phyloP scores from a whole-genome alignment of 35 echinoderm and acorn worm genomes.

The Eucidaris tribuloides region DNA sequence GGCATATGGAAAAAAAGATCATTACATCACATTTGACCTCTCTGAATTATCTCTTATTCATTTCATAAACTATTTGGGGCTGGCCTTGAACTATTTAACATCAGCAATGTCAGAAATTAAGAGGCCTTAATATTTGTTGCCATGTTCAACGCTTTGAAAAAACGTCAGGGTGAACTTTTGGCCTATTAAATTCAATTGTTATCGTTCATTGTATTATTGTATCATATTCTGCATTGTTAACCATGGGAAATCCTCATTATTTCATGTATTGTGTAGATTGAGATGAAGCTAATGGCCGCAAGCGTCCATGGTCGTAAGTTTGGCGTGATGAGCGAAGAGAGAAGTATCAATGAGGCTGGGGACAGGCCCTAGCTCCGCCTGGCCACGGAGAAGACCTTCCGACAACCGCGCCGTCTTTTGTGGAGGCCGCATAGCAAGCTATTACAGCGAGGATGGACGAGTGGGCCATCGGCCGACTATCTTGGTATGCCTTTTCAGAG shows the following conservation, averaged over 20 bases:
- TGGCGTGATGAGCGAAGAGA: constrained; percentile 67
- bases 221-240: no score
- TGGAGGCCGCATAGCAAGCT: constrained; percentile 57
- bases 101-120: no score
- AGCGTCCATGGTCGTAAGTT: constrained; percentile 78
- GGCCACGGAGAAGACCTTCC: constrained; percentile 68
- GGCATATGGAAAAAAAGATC: no score
- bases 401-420: constrained; percentile 54
- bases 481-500: constrained; percentile 89
- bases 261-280: constrained; percentile 50
- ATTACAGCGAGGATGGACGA: constrained; percentile 62
- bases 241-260: background rate
- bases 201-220: no score
- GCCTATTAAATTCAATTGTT: no score
- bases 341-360: constrained; percentile 69
- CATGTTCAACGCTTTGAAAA: no score
- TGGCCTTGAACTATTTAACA: no score
- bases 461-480: constrained; percentile 67
- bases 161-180: no score
- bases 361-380: constrained; percentile 84
- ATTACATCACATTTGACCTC: no score
- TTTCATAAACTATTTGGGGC: no score
- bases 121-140: no score
- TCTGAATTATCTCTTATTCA: no score
- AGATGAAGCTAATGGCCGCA: constrained; percentile 79